Conservation (phyloP, 2,113 vertebrate species). For the Physeter macrocephalus region DNA sequence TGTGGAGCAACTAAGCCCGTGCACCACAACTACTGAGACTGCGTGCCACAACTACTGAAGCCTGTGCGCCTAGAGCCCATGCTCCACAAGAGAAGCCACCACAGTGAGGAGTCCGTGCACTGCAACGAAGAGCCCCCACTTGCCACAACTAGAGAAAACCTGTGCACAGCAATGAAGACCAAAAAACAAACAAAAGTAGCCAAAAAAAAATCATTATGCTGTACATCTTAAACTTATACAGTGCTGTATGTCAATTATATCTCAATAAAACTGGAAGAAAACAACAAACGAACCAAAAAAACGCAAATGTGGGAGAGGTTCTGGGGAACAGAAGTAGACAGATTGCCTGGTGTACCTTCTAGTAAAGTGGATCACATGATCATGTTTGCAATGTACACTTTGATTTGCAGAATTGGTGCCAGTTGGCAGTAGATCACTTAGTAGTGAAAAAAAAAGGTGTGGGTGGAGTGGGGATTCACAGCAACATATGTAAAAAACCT, state of each 20-base stretch:
- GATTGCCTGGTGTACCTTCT: constrained; percentile 29
- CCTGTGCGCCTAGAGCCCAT: too few species aligned
- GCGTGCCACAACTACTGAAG: too few species aligned
- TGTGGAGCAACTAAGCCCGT: too few species aligned
- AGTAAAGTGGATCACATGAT: constrained; percentile 30
- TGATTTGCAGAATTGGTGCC: background rate
- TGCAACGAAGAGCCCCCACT: too few species aligned
- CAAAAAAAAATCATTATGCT: background rate
- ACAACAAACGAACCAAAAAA: background rate
- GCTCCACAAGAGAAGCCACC: too few species aligned
- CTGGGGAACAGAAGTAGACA: background rate
- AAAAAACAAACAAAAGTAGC: too few species aligned
- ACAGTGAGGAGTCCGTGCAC: too few species aligned
- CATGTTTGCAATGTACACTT: background rate
- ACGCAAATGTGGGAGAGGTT: constrained; percentile 88
- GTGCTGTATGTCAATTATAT: background rate
- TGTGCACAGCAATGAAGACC: too few species aligned
- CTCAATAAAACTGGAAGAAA: background rate
- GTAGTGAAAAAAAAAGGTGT: background rate
- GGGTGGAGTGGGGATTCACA: background rate
- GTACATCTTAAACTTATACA: background rate
- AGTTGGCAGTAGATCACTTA: background rate
- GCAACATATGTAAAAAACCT: constrained; percentile 53
- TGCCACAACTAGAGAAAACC: too few species aligned
- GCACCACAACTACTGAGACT: too few species aligned